These are phyloP conservation scores for Diarsia dahlii DNA, from an alignment of 2,888 invertebrate species.

Conservation along the genomic window DNA sequence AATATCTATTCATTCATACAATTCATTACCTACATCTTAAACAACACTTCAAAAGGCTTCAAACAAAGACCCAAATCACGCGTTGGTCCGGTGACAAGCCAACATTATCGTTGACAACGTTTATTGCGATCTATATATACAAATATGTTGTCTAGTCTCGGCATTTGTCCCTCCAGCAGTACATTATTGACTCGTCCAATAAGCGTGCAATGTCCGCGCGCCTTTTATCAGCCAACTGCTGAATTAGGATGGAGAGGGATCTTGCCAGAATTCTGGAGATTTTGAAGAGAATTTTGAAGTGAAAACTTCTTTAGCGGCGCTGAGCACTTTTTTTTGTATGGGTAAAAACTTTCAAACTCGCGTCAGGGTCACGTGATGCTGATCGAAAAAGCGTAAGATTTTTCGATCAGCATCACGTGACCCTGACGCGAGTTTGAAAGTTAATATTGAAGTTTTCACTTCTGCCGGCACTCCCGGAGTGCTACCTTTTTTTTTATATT, in stretches of 20 bases:
- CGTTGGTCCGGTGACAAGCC: constrained; percentile 73
- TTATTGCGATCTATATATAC: constrained; percentile 80
- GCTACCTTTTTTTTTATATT: too few relatives aligned
- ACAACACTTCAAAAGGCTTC: constrained; percentile 41
- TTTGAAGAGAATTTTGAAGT: background rate
- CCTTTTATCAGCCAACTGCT: constrained; percentile 79
- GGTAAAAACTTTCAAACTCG: too few relatives aligned
- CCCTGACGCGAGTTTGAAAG: too few relatives aligned
- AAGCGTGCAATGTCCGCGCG: constrained; percentile 85
- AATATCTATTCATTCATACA: constrained; percentile 4
- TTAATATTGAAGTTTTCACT: too few relatives aligned
- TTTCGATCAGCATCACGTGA: too few relatives aligned
- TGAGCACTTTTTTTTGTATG: too few relatives aligned
- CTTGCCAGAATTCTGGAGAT: background rate
- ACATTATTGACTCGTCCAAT: constrained; percentile 91
- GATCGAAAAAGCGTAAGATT: too few relatives aligned
- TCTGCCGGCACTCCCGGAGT: too few relatives aligned
- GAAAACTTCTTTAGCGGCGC: too few relatives aligned
- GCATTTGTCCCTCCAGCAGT: constrained; percentile 79
- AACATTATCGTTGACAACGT: constrained; percentile 86
- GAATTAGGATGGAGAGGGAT: constrained; percentile 70
- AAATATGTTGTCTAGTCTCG: constrained; percentile 77
- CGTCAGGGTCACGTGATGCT: too few relatives aligned
- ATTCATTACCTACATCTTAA: constrained; percentile 12
- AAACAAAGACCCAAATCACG: constrained; percentile 74